These are phyloP conservation scores for Mamestra brassicae DNA, from an alignment of 2,888 invertebrate species.

Conservation along the genomic window DNA sequence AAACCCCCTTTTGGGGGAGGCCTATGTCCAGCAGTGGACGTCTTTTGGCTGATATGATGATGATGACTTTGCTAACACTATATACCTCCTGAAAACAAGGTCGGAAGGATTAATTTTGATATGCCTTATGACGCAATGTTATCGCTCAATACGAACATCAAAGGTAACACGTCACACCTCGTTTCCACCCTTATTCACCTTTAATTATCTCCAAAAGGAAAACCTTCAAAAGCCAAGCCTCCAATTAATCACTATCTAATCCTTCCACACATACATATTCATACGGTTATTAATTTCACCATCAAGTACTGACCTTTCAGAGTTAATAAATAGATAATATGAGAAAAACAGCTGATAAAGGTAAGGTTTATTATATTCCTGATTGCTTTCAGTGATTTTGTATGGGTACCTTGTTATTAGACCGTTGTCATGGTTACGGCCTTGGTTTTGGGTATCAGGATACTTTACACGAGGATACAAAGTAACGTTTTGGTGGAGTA, in stretches of 20 bases:
- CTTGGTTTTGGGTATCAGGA: conserved; percentile 33
- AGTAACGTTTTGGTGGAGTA: neutral
- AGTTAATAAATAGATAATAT: conserved; percentile 66
- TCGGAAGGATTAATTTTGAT: too few relatives aligned
- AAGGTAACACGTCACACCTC: neutral
- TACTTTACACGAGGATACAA: conserved; percentile 4
- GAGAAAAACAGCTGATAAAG: conserved; percentile 56
- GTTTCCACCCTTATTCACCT: neutral
- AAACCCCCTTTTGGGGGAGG: too few relatives aligned
- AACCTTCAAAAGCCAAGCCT: neutral
- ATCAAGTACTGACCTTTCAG: conserved; percentile 51
- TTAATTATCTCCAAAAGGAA: neutral
- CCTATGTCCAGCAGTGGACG: too few relatives aligned
- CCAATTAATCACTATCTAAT: conserved; percentile 32
- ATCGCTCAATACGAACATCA: neutral
- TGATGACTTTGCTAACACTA: too few relatives aligned
- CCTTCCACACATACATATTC: conserved; percentile 32
- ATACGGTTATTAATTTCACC: conserved; percentile 51
- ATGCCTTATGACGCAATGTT: too few relatives aligned
- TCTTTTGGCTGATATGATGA: too few relatives aligned
- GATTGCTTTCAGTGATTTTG: conserved; percentile 52
- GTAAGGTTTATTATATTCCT: conserved; percentile 25
- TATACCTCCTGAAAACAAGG: too few relatives aligned
- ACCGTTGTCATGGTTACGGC: conserved; percentile 44
- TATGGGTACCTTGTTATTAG: conserved; percentile 48